phyloP scores from a whole-genome alignment of 53 echinoderm and acorn worm genomes.

The Antedon mediterranea region DNA sequence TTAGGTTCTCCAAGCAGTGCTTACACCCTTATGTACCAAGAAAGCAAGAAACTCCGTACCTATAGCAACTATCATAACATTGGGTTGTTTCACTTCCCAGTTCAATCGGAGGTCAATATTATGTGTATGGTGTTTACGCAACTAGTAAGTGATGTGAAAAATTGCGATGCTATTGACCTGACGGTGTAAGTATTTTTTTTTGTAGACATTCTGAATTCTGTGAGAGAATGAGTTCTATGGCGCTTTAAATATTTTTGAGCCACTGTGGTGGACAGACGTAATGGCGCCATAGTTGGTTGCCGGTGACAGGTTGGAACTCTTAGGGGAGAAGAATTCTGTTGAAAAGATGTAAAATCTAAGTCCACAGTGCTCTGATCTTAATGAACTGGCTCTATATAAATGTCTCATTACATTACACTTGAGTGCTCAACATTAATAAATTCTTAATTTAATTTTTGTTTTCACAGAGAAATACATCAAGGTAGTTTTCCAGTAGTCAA shows the following conservation, averaged over 20 bases:
- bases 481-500: constrained; percentile 64
- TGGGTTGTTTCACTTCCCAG: neutral
- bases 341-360: no score
- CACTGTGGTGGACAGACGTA: no score
- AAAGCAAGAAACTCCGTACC: neutral
- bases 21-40: neutral
- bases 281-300: neutral
- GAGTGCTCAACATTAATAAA: no score
- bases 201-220: no score
- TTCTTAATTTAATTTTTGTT: neutral
- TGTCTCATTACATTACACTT: no score
- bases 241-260: no score
- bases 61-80: neutral
- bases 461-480: constrained; percentile 40
- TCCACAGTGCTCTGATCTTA: no score
- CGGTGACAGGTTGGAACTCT: no score
- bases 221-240: no score
- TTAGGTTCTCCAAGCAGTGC: neutral
- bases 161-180: neutral
- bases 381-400: no score
- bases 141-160: neutral
- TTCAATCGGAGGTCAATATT: neutral
- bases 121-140: neutral
- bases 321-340: no score
- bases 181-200: neutral